A percentile compares a stretch with the other conserved stretches of the same genome.
These are phyloP conservation scores for Caprella mutica DNA, from an alignment of 2,888 invertebrate species.

Conservation along the genomic window DNA sequence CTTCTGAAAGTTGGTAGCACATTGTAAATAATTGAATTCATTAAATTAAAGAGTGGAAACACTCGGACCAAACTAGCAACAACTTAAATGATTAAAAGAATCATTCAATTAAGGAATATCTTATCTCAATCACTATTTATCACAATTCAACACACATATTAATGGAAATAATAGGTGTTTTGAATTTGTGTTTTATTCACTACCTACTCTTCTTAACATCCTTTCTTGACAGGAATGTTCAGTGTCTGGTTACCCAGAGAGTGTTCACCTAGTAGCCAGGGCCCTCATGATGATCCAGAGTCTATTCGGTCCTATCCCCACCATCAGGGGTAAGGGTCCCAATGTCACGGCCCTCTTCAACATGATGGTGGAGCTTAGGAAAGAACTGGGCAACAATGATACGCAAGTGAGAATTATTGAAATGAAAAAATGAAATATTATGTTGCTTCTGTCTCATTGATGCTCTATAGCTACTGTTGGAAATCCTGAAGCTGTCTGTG, in stretches of 20 bases:
- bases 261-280: slow-evolving; percentile 73
- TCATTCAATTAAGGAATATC: no score
- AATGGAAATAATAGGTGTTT: no score
- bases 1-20: no score
- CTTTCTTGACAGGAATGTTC: slow-evolving; percentile 55
- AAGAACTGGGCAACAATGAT: slow-evolving; percentile 49
- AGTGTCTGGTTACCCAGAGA: slow-evolving; percentile 78
- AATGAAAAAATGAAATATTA: not conserved
- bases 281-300: slow-evolving; percentile 74
- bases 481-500: no score
- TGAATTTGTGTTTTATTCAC: no score
- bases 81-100: no score
- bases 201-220: not conserved
- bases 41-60: no score
- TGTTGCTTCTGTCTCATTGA: not conserved
- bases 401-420: slow-evolving; percentile 39
- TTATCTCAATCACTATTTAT: no score
- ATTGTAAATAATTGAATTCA: no score
- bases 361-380: slow-evolving; percentile 59
- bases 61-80: no score
- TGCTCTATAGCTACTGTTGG: no score
- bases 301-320: slow-evolving; percentile 76
- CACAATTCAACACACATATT: no score
- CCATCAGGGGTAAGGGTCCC: slow-evolving; percentile 77
- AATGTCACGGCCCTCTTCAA: slow-evolving; percentile 83